These are phyloP conservation scores for Phragmatobia fuliginosa DNA, from an alignment of 2,888 invertebrate genomes.

Conservation along the genomic window DNA sequence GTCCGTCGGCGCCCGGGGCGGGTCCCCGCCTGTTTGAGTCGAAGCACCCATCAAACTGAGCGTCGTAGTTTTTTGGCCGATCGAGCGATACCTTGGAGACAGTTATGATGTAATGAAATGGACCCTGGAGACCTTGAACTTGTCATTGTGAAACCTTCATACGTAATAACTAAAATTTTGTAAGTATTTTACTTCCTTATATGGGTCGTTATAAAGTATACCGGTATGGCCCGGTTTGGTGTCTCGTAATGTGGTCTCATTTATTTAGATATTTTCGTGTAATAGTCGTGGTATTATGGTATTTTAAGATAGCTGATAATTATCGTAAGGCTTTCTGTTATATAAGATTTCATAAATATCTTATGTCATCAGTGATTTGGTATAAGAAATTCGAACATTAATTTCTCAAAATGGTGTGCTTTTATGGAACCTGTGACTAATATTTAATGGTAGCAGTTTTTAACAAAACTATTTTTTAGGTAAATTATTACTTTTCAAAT, in stretches of 20 bases:
- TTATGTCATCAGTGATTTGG: slow-evolving; percentile 40
- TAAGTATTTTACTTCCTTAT: slow-evolving; percentile 22
- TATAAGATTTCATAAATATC: slow-evolving; percentile 75
- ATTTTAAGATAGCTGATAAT: slow-evolving; percentile 69
- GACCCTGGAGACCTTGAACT: slow-evolving; percentile 47
- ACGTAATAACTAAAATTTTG: neutral
- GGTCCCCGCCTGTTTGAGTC: slow-evolving; percentile 62
- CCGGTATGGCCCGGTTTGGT: slow-evolving; percentile 53
- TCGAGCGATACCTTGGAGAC: slow-evolving; percentile 45
- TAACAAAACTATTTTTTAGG: too few relatives aligned
- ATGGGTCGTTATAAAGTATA: slow-evolving; percentile 53
- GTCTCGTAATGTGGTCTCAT: slow-evolving; percentile 77
- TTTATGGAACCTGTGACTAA: too few relatives aligned
- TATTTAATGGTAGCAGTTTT: too few relatives aligned
- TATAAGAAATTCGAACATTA: too few relatives aligned
- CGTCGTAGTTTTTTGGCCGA: slow-evolving; percentile 60
- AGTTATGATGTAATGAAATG: slow-evolving; percentile 48
- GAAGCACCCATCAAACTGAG: slow-evolving; percentile 45
- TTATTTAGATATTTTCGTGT: slow-evolving; percentile 76
- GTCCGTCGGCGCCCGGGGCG: slow-evolving; percentile 80
- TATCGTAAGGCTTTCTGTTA: slow-evolving; percentile 78
- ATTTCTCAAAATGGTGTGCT: too few relatives aligned
- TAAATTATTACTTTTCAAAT: too few relatives aligned
- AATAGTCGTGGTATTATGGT: slow-evolving; percentile 75
- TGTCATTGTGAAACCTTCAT: slow-evolving; percentile 21